Percentiles rank a stretch among this genome's conserved stretches.
These are phyloP conservation scores for Cetonia aurata DNA, from an alignment of 2,888 invertebrate species.

Conservation along the genomic window DNA sequence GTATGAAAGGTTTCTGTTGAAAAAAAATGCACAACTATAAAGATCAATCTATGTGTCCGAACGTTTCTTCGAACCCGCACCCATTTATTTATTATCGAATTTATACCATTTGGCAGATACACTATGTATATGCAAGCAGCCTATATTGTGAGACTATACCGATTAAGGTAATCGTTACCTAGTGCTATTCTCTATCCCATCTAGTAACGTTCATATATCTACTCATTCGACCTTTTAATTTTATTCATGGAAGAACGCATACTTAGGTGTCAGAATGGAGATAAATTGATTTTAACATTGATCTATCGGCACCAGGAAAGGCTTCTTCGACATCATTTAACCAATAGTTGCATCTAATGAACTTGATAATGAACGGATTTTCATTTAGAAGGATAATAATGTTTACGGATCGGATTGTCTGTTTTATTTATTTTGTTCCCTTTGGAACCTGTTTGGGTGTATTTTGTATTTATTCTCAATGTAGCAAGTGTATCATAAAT, in stretches of 20 bases:
- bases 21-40: too few relatives aligned
- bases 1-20: too few relatives aligned
- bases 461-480: too few relatives aligned
- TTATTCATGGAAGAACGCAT: constrained; percentile 25
- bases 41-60: too few relatives aligned
- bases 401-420: constrained; percentile 25
- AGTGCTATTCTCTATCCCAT: too few relatives aligned
- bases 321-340: constrained; percentile 25
- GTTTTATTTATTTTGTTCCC: constrained; percentile 9
- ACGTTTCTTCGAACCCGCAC: too few relatives aligned
- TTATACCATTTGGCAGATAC: too few relatives aligned
- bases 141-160: too few relatives aligned
- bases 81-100: too few relatives aligned
- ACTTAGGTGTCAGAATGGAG: constrained; percentile 33
- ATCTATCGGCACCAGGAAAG: constrained; percentile 28
- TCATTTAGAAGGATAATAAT: constrained; percentile 32
- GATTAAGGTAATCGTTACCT: too few relatives aligned
- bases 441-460: background rate
- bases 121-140: too few relatives aligned
- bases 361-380: constrained; percentile 37
- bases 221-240: constrained; percentile 22
- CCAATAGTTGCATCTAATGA: constrained; percentile 30
- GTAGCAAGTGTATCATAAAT: too few relatives aligned
- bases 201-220: background rate
- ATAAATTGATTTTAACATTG: constrained; percentile 36